phyloP scores from a whole-genome alignment of 2,888 invertebrate genomes.

The Cerastis leucographa region DNA sequence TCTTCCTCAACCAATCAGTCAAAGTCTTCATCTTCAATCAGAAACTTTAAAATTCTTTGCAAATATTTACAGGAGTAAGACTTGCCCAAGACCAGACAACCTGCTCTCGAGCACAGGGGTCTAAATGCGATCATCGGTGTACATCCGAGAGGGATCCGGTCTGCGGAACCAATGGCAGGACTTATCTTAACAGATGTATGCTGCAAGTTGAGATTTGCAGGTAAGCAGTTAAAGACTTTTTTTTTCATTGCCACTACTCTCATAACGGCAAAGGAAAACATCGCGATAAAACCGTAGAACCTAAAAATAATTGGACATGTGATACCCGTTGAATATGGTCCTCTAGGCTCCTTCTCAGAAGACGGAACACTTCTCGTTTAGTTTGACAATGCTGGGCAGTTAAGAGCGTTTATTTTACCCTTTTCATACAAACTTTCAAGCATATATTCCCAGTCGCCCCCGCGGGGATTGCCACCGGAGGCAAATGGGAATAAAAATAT shows the following conservation, averaged over 20 bases:
- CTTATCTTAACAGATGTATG: slow-evolving; percentile 95
- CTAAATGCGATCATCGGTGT: slow-evolving; percentile 94
- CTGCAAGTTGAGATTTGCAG: slow-evolving; percentile 94
- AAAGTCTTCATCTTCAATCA: background rate
- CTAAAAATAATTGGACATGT: background rate
- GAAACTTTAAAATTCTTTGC: background rate
- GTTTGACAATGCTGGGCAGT: background rate
- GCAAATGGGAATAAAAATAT: no score
- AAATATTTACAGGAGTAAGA: slow-evolving; percentile 83
- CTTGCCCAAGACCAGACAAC: slow-evolving; percentile 89
- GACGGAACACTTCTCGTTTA: no score
- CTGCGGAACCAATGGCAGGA: slow-evolving; percentile 94
- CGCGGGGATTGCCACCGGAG: no score
- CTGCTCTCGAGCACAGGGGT: slow-evolving; percentile 92
- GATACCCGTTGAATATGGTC: background rate
- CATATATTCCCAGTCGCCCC: no score
- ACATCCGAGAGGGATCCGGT: slow-evolving; percentile 96
- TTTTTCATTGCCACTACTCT: background rate
- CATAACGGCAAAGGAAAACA: background rate
- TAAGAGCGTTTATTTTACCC: no score
- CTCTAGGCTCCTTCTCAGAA: background rate
- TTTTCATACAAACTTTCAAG: no score
- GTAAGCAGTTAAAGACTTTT: slow-evolving; percentile 76
- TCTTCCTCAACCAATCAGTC: background rate
- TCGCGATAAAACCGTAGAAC: background rate